A percentile compares a stretch with the other conserved stretches of the same genome.
Conservation (phyloP, 2,888 invertebrate genomes). For the Chouioia cunea region DNA sequence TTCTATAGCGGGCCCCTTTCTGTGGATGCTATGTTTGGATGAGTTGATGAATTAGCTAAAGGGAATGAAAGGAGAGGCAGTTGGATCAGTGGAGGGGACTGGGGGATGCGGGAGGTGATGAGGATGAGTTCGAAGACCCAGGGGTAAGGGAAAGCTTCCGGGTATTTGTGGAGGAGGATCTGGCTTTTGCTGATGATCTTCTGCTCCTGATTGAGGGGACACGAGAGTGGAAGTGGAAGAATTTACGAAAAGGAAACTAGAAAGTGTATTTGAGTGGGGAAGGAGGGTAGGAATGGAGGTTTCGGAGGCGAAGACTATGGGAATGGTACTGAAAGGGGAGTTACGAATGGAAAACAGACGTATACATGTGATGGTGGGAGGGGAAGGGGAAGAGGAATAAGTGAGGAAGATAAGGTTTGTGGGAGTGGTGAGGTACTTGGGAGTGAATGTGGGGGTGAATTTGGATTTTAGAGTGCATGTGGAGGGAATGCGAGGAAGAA, state of each 20-base stretch:
- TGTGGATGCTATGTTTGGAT: slow-evolving; percentile 8
- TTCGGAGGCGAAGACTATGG: slow-evolving; percentile 24
- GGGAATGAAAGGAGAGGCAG: neutral
- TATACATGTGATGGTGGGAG: neutral
- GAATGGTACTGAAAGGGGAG: slow-evolving; percentile 20
- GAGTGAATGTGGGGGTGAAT: slow-evolving; percentile 18
- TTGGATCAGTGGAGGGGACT: neutral
- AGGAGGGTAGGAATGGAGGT: slow-evolving; percentile 1
- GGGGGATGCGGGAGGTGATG: no score
- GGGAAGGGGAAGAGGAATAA: neutral
- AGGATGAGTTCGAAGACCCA: no score
- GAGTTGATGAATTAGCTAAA: neutral
- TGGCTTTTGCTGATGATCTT: no score
- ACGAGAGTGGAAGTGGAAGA: neutral
- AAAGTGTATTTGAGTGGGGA: slow-evolving; percentile 22
- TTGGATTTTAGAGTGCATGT: slow-evolving; percentile 42
- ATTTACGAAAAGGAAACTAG: neutral
- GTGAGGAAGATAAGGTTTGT: neutral
- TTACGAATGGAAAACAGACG: neutral
- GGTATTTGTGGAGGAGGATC: no score
- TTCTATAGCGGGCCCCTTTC: slow-evolving; percentile 17
- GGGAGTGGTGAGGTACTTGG: slow-evolving; percentile 28
- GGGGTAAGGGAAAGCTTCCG: no score
- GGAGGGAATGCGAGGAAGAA: neutral
- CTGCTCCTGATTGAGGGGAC: no score